Base-by-base conservation (phyloP, 2,888 invertebrate genomes). In the Abscondita cerata region DNA sequence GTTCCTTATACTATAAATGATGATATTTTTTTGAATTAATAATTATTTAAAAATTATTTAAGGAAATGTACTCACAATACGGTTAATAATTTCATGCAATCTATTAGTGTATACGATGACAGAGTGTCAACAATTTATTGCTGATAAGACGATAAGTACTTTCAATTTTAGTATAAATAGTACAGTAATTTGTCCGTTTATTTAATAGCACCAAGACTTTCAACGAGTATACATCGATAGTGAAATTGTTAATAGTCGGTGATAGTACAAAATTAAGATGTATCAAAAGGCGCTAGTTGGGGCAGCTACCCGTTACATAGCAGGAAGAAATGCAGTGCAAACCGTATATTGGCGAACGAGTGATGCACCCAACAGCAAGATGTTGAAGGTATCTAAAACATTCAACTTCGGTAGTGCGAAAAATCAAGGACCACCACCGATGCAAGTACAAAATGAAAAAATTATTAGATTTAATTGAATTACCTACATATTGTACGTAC, bases 331-430 rank as follows among this genome's bases (percentile, higher is more conserved):
- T 72, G 90, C 90, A 1, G 85, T 90, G 16, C 90, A 91, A 75
- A 91, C 90, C 0, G 88, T 91, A 0, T 91, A 91, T 73, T 91
- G 91, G 91, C 83, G 90, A 71, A 83, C 86, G 41, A 78, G 82
- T 0, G 81, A 83, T 3, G 64, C 52, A 8, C 58, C 66, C 5
- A 71, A 74, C 36, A 66, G 69, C 13, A 77, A 74, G 67, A 68
- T 79, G 63, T 51, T 77, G 64, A 79, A 79, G 68, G 73, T 78
- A n/a, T 73, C 75, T 34, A 76, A 73, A 55, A 78, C 76, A 4
- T 75, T 77, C 63, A 74, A 72, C 56, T 76, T 78, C 66, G 73
- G 69, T 20, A 44, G 33, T 12, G 20, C 59, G 9, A 41, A 59
- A 58, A 51, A 18, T 46, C 15, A 20, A 11, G 53, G 16, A n/a